Percentiles rank a stretch among this genome's conserved stretches.
These are phyloP conservation scores for Alaudala cheleensis DNA, from an alignment of 2,113 vertebrate genomes.

Conservation along the genomic window DNA sequence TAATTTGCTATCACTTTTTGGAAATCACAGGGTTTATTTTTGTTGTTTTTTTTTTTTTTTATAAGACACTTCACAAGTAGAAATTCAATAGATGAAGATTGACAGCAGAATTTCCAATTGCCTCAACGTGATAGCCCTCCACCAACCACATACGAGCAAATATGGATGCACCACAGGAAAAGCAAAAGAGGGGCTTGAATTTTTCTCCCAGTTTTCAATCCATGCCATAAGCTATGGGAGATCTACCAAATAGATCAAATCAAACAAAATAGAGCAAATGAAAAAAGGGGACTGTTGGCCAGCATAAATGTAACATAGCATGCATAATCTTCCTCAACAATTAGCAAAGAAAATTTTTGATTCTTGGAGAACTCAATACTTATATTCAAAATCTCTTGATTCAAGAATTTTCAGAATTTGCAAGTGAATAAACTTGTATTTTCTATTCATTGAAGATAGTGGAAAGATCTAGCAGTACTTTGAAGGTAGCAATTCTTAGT, in stretches of 20 bases:
- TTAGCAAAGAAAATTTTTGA: not conserved
- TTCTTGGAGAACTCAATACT: not conserved
- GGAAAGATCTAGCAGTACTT: not conserved
- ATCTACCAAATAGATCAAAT: not conserved
- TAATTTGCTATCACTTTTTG: not conserved
- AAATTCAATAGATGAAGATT: not conserved
- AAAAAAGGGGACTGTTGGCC: not conserved
- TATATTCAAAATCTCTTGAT: not conserved
- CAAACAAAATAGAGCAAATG: not conserved
- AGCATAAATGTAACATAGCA: not conserved
- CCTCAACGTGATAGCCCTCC: not conserved
- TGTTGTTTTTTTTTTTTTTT: not conserved
- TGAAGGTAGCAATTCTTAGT: not conserved
- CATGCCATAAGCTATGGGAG: not conserved
- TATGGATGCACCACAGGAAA: not conserved
- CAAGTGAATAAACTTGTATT: not conserved
- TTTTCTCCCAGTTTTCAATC: not conserved
- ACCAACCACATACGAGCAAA: not conserved
- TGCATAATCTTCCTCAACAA: not conserved
- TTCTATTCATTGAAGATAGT: not conserved
- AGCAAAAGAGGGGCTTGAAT: not conserved
- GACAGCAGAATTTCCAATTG: not conserved
- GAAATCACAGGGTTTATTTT: not conserved
- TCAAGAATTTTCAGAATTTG: not conserved
- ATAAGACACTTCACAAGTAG: not conserved